Evolutionary conservation across 2,888 invertebrate species (phyloP).

Genomic region (Drosophila mimica): DNA sequence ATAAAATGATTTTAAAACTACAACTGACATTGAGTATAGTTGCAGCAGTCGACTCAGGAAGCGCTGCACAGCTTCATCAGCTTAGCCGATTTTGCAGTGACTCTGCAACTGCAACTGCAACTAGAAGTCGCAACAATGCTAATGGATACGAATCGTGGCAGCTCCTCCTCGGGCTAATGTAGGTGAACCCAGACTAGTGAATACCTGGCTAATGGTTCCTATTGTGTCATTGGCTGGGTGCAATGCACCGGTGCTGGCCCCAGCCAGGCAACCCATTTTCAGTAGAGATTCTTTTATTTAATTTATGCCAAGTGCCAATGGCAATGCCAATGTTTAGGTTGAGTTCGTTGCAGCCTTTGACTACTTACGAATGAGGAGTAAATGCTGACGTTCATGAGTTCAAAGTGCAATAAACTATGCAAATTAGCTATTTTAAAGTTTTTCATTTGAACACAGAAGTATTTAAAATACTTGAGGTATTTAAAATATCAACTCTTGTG

Average conservation of each 20-base stretch:
- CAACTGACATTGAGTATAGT: conserved; percentile 7
- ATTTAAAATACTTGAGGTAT: neutral
- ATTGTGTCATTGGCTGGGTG: conserved; percentile 41
- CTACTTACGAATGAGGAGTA: conserved; percentile 35
- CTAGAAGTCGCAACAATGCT: conserved; percentile 28
- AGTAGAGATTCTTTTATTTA: conserved; percentile 46
- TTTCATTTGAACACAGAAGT: neutral
- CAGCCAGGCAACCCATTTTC: conserved; percentile 60
- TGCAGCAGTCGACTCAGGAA: conserved; percentile 39
- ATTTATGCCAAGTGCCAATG: conserved; percentile 80
- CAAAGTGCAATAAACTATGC: conserved; percentile 73
- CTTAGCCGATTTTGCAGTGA: conserved; percentile 31
- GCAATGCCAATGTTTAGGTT: conserved; percentile 58
- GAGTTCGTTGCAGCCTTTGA: conserved; percentile 21
- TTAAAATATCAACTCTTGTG: neutral
- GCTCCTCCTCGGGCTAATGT: conserved; percentile 36
- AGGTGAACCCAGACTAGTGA: conserved; percentile 44
- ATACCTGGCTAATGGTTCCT: conserved; percentile 18
- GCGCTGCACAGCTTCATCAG: conserved; percentile 45
- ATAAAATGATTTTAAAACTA: conserved; percentile 23
- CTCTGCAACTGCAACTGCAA: conserved; percentile 21
- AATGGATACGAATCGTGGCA: conserved; percentile 20
- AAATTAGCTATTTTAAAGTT: conserved; percentile 9
- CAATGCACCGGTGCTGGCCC: conserved; percentile 38
- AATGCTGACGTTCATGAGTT: conserved; percentile 48